A percentile compares a stretch with the other conserved stretches of the same genome.
These are phyloP conservation scores for Silurus glanis DNA, from an alignment of 2,113 vertebrate genomes.

Conservation along the genomic window DNA sequence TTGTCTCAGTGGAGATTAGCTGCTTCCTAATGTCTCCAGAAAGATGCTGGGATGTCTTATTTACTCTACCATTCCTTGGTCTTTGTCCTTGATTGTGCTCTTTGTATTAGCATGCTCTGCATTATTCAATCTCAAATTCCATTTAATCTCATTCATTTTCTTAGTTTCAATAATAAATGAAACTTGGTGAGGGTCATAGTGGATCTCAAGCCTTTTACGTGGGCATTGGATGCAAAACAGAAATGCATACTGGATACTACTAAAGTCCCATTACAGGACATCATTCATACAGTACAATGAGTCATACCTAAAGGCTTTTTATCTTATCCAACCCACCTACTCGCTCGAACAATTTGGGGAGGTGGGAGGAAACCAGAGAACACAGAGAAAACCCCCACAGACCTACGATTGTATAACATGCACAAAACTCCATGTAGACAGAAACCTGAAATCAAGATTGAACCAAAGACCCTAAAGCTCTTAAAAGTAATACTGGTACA, in stretches of 20 bases:
- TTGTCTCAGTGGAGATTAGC: slow-evolving; percentile 54
- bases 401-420: not conserved
- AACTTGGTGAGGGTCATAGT: not conserved
- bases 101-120: slow-evolving; percentile 10
- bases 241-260: not conserved
- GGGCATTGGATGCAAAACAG: not conserved
- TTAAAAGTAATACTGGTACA: not conserved
- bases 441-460: not conserved
- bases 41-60: slow-evolving; percentile 47
- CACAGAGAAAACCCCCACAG: not conserved
- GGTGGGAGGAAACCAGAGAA: not conserved
- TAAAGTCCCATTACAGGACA: not conserved
- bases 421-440: not conserved
- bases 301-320: not conserved
- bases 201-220: not conserved
- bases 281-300: not conserved
- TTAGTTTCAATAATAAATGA: not conserved
- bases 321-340: not conserved
- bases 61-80: slow-evolving; percentile 28
- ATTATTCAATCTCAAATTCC: not conserved
- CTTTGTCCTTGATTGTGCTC: not conserved
- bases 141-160: not conserved
- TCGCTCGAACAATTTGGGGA: not conserved
- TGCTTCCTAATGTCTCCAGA: slow-evolving; percentile 25
- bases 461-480: not conserved